A percentile compares a stretch with the other conserved stretches of the same genome.
These are phyloP conservation scores for Odontocerum albicorne DNA, from an alignment of 2,888 invertebrate species.

Conservation along the genomic window DNA sequence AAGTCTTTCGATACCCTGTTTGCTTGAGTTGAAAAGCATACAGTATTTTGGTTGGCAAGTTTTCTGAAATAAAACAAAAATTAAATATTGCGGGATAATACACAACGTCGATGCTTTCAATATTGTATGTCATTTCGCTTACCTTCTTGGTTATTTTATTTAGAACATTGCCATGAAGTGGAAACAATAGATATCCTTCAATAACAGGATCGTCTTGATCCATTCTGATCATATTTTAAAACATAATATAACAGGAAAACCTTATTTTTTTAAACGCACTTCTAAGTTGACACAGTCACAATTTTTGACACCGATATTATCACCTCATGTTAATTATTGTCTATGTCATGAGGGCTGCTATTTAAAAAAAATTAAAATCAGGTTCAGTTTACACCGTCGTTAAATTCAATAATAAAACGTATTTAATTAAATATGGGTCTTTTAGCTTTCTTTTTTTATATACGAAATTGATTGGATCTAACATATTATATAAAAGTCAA, in stretches of 20 bases:
- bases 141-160: slow-evolving; percentile 78
- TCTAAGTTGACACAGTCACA: background rate
- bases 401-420: no score
- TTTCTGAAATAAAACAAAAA: slow-evolving; percentile 68
- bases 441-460: no score
- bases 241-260: slow-evolving; percentile 2
- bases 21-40: slow-evolving; percentile 77
- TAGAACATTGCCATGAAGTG: slow-evolving; percentile 72
- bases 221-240: slow-evolving; percentile 48
- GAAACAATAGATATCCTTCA: slow-evolving; percentile 76
- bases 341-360: no score
- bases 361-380: no score
- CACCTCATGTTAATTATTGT: no score
- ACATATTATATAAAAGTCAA: no score
- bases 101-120: slow-evolving; percentile 8
- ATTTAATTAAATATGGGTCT: no score
- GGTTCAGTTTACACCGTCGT: no score
- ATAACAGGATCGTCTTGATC: slow-evolving; percentile 74
- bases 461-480: no score
- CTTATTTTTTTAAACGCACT: background rate
- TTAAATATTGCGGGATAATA: slow-evolving; percentile 7
- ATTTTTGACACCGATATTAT: background rate
- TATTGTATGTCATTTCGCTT: slow-evolving; percentile 38
- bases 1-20: slow-evolving; percentile 81
- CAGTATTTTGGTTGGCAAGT: slow-evolving; percentile 80